A percentile compares a stretch with the other conserved stretches of the same genome.
Conservation (phyloP, 2,113 vertebrate species). For the Albula goreensis region DNA sequence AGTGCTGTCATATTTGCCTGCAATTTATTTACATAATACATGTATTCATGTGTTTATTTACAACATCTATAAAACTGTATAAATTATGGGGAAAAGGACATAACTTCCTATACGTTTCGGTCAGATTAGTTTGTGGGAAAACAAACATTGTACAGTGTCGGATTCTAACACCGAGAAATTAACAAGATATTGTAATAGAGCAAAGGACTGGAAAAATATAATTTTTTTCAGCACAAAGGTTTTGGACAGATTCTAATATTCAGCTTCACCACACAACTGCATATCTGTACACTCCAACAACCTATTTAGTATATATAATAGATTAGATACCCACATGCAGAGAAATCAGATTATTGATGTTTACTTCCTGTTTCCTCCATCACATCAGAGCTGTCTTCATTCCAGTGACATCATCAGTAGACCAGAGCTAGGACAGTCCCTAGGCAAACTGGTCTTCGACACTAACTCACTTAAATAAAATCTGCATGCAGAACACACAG, state of each 20-base stretch:
- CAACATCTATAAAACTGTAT: conserved; percentile 71
- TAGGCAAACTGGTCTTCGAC: background rate
- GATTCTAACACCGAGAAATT: no score
- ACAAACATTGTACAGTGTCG: background rate
- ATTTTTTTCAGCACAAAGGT: background rate
- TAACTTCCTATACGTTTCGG: conserved; percentile 27
- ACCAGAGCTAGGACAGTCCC: background rate
- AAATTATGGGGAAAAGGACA: conserved; percentile 51
- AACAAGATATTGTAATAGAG: background rate
- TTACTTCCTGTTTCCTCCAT: background rate
- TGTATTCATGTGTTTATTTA: conserved; percentile 67
- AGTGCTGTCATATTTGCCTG: conserved; percentile 39
- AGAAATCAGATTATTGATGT: background rate
- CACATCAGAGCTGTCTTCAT: background rate
- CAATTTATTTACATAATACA: conserved; percentile 69
- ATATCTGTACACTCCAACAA: background rate
- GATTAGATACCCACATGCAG: background rate
- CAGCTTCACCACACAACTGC: no score
- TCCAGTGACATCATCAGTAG: background rate
- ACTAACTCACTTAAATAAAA: background rate
- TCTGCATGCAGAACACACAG: background rate
- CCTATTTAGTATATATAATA: background rate
- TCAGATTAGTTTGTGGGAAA: conserved; percentile 21
- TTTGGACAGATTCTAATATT: no score
- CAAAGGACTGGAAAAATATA: background rate